phyloP scores from a whole-genome alignment of 2,113 vertebrate genomes.

The Oxyura jamaicensis region DNA sequence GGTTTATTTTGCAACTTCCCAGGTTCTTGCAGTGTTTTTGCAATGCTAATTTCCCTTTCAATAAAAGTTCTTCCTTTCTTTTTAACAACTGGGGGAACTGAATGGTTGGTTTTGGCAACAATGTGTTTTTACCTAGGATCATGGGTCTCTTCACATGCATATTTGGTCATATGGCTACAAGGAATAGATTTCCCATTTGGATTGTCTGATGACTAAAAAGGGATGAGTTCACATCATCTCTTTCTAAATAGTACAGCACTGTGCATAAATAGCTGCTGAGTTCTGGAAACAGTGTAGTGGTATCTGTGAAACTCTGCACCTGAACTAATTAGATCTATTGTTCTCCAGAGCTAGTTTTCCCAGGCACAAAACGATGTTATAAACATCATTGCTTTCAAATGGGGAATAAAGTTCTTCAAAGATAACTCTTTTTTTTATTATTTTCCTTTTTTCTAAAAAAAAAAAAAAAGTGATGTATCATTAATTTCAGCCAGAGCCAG shows the following conservation, averaged over 20 bases:
- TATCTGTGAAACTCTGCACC: not conserved
- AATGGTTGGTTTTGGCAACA: not conserved
- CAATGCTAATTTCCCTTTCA: not conserved
- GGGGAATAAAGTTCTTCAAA: not conserved
- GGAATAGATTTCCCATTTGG: not conserved
- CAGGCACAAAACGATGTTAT: not conserved
- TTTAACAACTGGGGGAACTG: not conserved
- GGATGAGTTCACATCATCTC: not conserved
- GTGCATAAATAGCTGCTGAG: not conserved
- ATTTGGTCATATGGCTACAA: not conserved
- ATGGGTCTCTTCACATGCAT: not conserved
- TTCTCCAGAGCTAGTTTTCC: not conserved
- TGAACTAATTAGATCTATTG: not conserved
- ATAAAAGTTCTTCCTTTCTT: not conserved
- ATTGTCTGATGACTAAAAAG: not conserved
- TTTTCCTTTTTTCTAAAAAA: too few relatives aligned
- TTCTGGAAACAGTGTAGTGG: not conserved
- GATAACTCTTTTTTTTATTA: not conserved
- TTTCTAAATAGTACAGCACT: not conserved
- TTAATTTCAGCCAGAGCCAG: not conserved
- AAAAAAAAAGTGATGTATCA: not conserved
- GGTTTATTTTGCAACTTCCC: not conserved
- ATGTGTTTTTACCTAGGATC: not conserved
- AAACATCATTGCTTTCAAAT: not conserved
- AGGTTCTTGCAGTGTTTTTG: not conserved